Evolutionary conservation across 2,888 invertebrate species (phyloP).

Genomic region (Pycnomerus fuliginosus): DNA sequence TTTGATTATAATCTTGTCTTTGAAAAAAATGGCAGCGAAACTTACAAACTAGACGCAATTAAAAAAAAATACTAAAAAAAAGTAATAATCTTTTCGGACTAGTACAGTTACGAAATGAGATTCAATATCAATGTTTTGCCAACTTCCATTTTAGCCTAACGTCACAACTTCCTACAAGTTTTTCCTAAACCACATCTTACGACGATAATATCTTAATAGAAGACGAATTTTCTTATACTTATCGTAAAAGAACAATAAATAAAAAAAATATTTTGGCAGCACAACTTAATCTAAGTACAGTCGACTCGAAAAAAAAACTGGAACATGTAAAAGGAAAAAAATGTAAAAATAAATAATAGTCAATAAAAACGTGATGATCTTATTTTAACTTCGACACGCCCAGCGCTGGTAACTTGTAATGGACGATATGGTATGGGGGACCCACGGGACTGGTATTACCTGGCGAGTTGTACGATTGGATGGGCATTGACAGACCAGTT

Average conservation of each 20-base stretch:
- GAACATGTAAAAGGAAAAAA: constrained; percentile 13
- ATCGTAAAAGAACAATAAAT: constrained; percentile 11
- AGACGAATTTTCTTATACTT: constrained; percentile 15
- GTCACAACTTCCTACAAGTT: constrained; percentile 19
- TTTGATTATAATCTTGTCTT: constrained; percentile 17
- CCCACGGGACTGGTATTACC: constrained; percentile 63
- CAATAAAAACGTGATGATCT: constrained; percentile 18
- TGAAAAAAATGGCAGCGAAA: background rate
- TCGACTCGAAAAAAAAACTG: constrained; percentile 24
- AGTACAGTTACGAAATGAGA: constrained; percentile 36
- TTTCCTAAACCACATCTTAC: constrained; percentile 14
- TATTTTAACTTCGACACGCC: constrained; percentile 55
- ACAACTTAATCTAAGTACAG: constrained; percentile 28
- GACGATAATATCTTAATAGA: constrained; percentile 22
- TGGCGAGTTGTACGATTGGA: constrained; percentile 50
- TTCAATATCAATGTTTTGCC: constrained; percentile 10
- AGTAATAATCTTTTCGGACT: constrained; percentile 36
- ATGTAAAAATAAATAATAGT: constrained; percentile 11
- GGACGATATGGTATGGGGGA: constrained; percentile 75
- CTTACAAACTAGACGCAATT: background rate
- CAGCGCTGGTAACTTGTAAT: constrained; percentile 70
- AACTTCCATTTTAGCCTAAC: constrained; percentile 17
- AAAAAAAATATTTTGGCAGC: constrained; percentile 34
- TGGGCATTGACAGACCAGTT: constrained; percentile 39
- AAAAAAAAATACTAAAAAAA: constrained; percentile 17